Percentiles rank a stretch among this genome's conserved stretches.
Conservation (phyloP, 1,140 invertebrate genomes). For the Lasioglossum albipes region DNA sequence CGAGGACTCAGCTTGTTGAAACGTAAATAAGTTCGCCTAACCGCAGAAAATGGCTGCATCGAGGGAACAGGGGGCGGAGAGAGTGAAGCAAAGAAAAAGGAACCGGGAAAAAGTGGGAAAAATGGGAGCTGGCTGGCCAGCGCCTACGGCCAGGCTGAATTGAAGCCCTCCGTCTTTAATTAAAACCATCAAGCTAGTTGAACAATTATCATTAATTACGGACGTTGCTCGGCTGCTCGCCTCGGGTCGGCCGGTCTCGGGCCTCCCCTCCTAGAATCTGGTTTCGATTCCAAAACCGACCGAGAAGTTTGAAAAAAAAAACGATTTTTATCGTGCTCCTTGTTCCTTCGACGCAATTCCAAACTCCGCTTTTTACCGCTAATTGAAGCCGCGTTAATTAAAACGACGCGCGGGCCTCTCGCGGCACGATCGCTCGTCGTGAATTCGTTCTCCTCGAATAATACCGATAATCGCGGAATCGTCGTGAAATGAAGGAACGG, state of each 20-base stretch:
- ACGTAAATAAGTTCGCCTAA: conserved; percentile 5
- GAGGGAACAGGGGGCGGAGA: not conserved
- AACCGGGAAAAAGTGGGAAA: conserved; percentile 14
- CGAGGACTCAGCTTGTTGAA: not conserved
- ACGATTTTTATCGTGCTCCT: conserved; percentile 14
- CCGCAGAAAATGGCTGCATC: not conserved
- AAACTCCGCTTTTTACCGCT: conserved; percentile 20
- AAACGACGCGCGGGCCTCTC: conserved; percentile 9
- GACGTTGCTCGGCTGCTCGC: conserved; percentile 49
- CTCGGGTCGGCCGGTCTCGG: not conserved
- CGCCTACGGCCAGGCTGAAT: conserved; percentile 28
- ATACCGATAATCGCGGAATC: not conserved
- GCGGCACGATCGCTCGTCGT: not conserved
- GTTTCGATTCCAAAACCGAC: conserved; percentile 32
- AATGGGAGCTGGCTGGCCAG: conserved; percentile 21
- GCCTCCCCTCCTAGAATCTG: not conserved
- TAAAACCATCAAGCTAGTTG: conserved; percentile 70
- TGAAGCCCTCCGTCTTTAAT: conserved; percentile 62
- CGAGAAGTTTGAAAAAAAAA: not conserved
- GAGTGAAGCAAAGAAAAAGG: not conserved
- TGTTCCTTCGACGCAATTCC: not conserved
- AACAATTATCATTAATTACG: conserved; percentile 70
- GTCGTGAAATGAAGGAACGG: no score
- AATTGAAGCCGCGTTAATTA: conserved; percentile 40
- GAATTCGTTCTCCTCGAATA: conserved; percentile 7